Evolutionary conservation across 2,888 invertebrate genomes (phyloP), one percentile per base, ranked within the genome.

Genomic region (Steinernema carpocapsae): DNA sequence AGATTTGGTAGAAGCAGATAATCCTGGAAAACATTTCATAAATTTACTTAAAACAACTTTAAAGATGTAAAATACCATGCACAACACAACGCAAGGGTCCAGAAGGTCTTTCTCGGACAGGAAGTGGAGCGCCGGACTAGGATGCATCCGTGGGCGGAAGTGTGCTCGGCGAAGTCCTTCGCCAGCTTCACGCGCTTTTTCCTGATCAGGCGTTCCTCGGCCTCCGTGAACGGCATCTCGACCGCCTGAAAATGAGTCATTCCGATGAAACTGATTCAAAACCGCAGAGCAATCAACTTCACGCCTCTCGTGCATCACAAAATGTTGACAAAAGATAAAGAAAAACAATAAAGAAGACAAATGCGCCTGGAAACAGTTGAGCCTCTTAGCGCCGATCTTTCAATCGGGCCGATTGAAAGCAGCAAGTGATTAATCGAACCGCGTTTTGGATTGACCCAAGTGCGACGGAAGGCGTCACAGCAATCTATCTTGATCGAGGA

Each of bases 91-190:
- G 71, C 71, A 17, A 45, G 19, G 6, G 46, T 71, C 71, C 71
- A 71, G 19, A 71, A 43, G 6, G 45, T 26, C 45, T 24, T 42
- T n/a, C 71, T 24, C 7, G n/a, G 19, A 26, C 71, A 71, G 22
- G 45, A 26, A 19, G 12, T 1, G 1, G 45, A 71, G 2, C 71
- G 71, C 19, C 22, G 71, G 19, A 71, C 71, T 22, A 45, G 43
- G 22, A 43, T 46, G 45, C 43, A 71, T 10, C 71, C 71, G 24
- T 71, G 71, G 29, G 71, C 71, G 10, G 71, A 45, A 7, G 71
- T 71, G 45, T 71, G 71, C 24, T 71, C 71, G 45, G 71, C 71
- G 24, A 71, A 71, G 46, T 71, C 45, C 64, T 29, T 64, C 17
- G 29, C 64, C 64, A 64, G 37, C 64, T 64, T 64, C 64, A 32